Conservation (phyloP, 1,140 invertebrate genomes). For the Mylabris phalerata region DNA sequence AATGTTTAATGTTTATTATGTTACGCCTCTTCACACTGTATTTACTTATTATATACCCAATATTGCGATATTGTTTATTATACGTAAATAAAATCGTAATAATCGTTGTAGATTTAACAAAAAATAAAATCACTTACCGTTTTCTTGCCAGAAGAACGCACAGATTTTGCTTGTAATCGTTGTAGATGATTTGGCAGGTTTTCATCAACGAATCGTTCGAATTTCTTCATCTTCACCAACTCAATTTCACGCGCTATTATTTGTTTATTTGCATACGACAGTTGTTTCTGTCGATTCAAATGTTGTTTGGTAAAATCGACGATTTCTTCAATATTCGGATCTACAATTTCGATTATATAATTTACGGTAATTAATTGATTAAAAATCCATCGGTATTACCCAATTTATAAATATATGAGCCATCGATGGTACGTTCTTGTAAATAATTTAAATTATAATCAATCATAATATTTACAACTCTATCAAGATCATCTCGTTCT, state of each 20-base stretch:
- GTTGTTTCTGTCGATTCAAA: slow-evolving; percentile 4
- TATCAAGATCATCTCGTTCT: slow-evolving; percentile 65
- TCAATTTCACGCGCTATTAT: slow-evolving; percentile 72
- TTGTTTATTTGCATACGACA: slow-evolving; percentile 67
- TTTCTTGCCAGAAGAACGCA: slow-evolving; percentile 28
- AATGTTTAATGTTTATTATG: slow-evolving; percentile 14
- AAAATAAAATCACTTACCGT: slow-evolving; percentile 26
- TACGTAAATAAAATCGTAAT: background rate
- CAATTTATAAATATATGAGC: slow-evolving; percentile 70
- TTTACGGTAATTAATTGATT: no score
- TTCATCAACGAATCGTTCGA: slow-evolving; percentile 17
- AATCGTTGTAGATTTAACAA: no score
- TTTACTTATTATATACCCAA: slow-evolving; percentile 4
- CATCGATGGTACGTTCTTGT: slow-evolving; percentile 71
- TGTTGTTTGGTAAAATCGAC: slow-evolving; percentile 33
- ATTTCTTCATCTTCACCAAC: slow-evolving; percentile 58
- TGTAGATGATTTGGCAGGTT: slow-evolving; percentile 56
- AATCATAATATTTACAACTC: slow-evolving; percentile 78
- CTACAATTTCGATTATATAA: slow-evolving; percentile 30
- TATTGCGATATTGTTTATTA: slow-evolving; percentile 12
- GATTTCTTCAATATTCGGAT: slow-evolving; percentile 44
- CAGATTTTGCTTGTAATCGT: slow-evolving; percentile 51
- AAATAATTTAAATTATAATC: slow-evolving; percentile 82
- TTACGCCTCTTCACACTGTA: slow-evolving; percentile 12
- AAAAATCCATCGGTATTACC: slow-evolving; percentile 52